Evolutionary conservation across 2,888 invertebrate species (phyloP), one percentile per base, ranked within the genome.

Genomic region (Polydrusus tereticollis): DNA sequence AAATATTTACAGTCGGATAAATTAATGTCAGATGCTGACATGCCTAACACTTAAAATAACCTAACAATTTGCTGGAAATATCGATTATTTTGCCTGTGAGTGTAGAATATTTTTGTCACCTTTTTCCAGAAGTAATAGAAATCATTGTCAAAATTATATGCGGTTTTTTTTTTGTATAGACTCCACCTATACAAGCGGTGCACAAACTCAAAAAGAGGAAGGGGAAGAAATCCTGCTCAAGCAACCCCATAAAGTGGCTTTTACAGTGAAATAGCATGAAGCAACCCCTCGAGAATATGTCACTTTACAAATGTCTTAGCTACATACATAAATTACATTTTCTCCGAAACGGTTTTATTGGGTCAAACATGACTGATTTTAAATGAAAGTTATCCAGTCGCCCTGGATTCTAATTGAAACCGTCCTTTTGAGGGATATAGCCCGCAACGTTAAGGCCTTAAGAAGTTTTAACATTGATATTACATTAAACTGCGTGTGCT

Each of bases 261-360:
- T 69, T 64, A 58, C 18, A 23, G 69, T 12, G 23, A 36, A 63
- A 63, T 63, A 47, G 47, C 50, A 33, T 33, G 14, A 63, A 18
- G 33, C 50, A 36, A n/a, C 41, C 69, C 64, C 58, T 58, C 45
- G 69, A 41, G 69, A 58, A 58, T 70, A 47, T 70, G 58, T 10
- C 69, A 70, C 58, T 64, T 70, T 64, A 70, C 69, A 70, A 70
- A 70, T 69, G 47, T 67, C 67, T 52, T 26, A 59, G 45, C 59
- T 36, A 67, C 45, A 67, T 58, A 67, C 58, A 70, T 70, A 70
- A 70, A 70, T 70, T 47, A 70, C 58, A n/a, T 26, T 57, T 16
- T 58, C 45, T 57, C 58, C 63, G 58, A 52, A 26, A 64, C 43
- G 64, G 69, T 18, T 45, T 52, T 38, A 58, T 55, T 64, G 38